Evolutionary conservation across 2,113 vertebrate genomes (phyloP), one percentile per base, ranked within the genome.

Genomic region (Mustela lutreola): DNA sequence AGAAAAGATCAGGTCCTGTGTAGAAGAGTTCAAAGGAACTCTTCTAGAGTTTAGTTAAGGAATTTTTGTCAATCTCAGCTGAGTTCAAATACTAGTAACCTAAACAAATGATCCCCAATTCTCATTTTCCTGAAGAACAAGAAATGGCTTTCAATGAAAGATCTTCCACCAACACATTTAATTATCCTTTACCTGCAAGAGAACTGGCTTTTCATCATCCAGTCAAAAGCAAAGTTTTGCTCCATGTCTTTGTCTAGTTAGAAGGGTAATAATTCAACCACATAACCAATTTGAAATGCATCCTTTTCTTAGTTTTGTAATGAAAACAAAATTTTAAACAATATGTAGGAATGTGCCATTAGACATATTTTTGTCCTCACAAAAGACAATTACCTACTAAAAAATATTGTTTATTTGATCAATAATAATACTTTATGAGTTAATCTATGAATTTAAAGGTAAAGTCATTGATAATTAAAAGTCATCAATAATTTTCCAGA

Each of bases 381-480:
- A n/a, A 86, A 96, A 63, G 75, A 91, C 10, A 80, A 48, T 85
- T 39, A n/a, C 11, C 24, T 91, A 80, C 53, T 89, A 85, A 81
- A 81, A 80, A 76, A 53, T 73, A 87, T 56, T 96, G 50, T 2
- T 80, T 79, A 75, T 65, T 63, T 93, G 5, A 79, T 60, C 7
- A 67, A 9, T 84, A 67, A 21, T 81, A 80, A 90, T 67, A 75
- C 3, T 79, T 92, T 22, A 83, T 53, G 10, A 67, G 16, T 89
- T 78, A 90, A 56, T 50, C 56, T 62, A 87, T 62, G 4, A 80
- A 83, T 87, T 94, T 80, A 88, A 14, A 96, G 14, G 63, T 36
- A 82, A 94, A 84, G 70, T 62, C 24, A 84, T 63, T 87, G 50
- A 88, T 76, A 91, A 87, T 91, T 76, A 91, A 95, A 95, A 92